phyloP scores from a whole-genome alignment of 1,140 invertebrate genomes.

The Ceratina calcarata region DNA sequence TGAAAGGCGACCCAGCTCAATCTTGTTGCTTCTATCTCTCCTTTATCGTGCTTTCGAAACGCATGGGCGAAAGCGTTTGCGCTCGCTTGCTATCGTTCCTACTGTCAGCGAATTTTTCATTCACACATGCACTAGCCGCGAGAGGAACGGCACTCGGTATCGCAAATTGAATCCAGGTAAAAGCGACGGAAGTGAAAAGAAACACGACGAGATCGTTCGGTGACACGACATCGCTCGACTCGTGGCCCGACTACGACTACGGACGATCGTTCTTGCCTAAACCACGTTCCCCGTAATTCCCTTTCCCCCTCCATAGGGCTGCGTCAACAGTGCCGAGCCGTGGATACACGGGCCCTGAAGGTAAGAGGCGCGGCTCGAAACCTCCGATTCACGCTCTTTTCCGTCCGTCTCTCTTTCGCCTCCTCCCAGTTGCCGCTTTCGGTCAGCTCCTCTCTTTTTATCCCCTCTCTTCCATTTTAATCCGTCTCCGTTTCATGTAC shows the following conservation, averaged over 20 bases:
- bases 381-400: constrained; percentile 51
- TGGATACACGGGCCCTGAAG: constrained; percentile 59
- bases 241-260: constrained; percentile 62
- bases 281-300: constrained; percentile 65
- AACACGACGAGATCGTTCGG: constrained; percentile 10
- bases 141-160: constrained; percentile 13
- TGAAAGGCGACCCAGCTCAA: neutral
- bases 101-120: constrained; percentile 12
- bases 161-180: constrained; percentile 29
- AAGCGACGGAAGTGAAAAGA: constrained; percentile 10
- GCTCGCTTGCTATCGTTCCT: constrained; percentile 19
- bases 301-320: constrained; percentile 43
- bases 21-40: constrained; percentile 21
- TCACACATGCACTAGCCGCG: constrained; percentile 6
- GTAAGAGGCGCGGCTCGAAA: constrained; percentile 60
- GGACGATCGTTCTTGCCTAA: constrained; percentile 63
- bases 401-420: constrained; percentile 24
- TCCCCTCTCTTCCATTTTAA: neutral
- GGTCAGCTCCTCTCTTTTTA: constrained; percentile 4
- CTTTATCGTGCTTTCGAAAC: constrained; percentile 14
- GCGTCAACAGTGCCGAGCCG: constrained; percentile 58
- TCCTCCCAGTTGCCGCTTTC: constrained; percentile 46
- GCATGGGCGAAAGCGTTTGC: constrained; percentile 20
- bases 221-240: constrained; percentile 27
- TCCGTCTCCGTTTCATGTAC: constrained; percentile 3